phyloP scores from a whole-genome alignment of 2,113 vertebrate genomes.

The Gymnarchus niloticus region DNA sequence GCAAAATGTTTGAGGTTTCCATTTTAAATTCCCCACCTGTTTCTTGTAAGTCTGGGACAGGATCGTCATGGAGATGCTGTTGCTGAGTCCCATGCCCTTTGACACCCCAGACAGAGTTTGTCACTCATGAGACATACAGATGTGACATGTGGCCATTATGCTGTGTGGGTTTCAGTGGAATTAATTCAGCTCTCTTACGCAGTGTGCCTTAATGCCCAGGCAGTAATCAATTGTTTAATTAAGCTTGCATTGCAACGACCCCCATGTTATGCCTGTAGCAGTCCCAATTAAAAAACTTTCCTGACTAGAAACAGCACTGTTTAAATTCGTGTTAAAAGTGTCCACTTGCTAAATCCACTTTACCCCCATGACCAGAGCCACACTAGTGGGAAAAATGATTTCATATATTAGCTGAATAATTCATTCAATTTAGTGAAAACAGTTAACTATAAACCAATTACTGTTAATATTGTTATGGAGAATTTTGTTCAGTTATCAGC shows the following conservation, averaged over 20 bases:
- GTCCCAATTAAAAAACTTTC: neutral
- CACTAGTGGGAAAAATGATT: neutral
- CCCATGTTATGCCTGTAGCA: neutral
- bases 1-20: neutral
- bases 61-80: neutral
- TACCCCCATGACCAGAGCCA: neutral
- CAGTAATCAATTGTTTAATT: constrained; percentile 13
- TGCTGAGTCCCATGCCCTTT: neutral
- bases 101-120: neutral
- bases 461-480: neutral
- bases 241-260: neutral
- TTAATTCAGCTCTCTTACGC: neutral
- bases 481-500: neutral
- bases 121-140: neutral
- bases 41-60: neutral
- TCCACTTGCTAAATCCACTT: neutral
- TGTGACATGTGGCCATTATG: neutral
- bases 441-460: neutral
- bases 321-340: neutral
- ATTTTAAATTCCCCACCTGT: neutral
- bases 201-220: neutral
- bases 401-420: neutral
- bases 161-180: neutral
- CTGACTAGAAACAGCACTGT: neutral
- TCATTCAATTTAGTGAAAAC: neutral